Percentiles rank a stretch among this genome's conserved stretches.
Evolutionary conservation across 2,888 invertebrate species (phyloP).

Genomic region (Rhyacophila evoluta): DNA sequence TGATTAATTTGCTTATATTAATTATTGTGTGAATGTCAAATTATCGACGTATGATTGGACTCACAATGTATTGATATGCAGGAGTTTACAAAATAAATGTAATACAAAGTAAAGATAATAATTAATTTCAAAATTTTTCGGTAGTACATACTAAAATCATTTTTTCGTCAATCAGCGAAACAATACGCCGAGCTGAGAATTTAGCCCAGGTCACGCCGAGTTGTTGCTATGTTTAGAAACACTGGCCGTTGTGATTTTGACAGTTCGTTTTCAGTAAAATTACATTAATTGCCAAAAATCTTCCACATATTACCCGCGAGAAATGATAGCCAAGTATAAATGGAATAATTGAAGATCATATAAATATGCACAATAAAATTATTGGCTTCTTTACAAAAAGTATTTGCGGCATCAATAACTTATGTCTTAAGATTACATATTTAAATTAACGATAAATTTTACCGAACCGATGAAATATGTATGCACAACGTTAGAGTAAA

Average conservation of each 20-base stretch:
- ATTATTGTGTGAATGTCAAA: too few species aligned
- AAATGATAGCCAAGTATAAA: not conserved
- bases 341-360: not conserved
- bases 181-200: not conserved
- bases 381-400: not conserved
- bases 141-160: too few species aligned
- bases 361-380: not conserved
- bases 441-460: not conserved
- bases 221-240: slow-evolving; percentile 44
- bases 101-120: too few species aligned
- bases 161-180: not conserved
- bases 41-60: too few species aligned
- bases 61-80: too few species aligned
- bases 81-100: too few species aligned
- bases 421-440: not conserved
- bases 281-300: slow-evolving; percentile 35
- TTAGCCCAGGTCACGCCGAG: not conserved
- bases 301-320: not conserved
- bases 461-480: not conserved
- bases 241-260: slow-evolving; percentile 40
- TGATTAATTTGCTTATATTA: too few species aligned
- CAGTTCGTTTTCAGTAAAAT: slow-evolving; percentile 41
- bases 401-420: not conserved
- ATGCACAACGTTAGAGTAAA: not conserved
- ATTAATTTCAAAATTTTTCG: too few species aligned